Percentiles rank a stretch among this genome's conserved stretches.
These are phyloP conservation scores for Ceratina calcarata DNA, from an alignment of 1,140 invertebrate species.

Conservation along the genomic window DNA sequence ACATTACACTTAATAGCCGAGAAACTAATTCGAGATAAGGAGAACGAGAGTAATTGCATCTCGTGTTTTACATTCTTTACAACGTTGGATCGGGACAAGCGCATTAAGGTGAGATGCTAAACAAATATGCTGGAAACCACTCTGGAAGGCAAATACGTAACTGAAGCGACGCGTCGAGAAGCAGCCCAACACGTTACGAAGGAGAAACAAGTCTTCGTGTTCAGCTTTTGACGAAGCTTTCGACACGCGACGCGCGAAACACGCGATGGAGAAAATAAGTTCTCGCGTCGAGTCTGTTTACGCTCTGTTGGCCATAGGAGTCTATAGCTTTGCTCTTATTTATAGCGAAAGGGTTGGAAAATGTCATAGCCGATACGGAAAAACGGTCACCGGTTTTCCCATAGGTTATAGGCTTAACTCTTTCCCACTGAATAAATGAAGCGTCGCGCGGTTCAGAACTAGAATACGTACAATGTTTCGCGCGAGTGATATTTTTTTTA, in stretches of 20 bases:
- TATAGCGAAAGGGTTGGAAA: not conserved
- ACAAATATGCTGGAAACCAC: not conserved
- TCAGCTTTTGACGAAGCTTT: not conserved
- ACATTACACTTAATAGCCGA: no score
- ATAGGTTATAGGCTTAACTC: not conserved
- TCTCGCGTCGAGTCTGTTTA: not conserved
- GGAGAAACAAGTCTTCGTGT: not conserved
- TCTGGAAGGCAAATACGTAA: not conserved
- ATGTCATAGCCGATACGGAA: not conserved
- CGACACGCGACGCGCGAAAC: conserved; percentile 27
- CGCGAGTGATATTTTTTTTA: not conserved
- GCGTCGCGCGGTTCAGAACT: not conserved
- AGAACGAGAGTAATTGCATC: no score
- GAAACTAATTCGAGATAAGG: no score
- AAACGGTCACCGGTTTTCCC: not conserved
- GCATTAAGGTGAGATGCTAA: no score
- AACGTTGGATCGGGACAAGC: no score
- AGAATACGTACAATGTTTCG: not conserved
- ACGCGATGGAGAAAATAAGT: conserved; percentile 1
- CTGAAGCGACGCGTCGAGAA: conserved; percentile 3
- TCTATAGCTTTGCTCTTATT: conserved; percentile 23
- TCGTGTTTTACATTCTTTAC: no score
- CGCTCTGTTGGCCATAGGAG: not conserved
- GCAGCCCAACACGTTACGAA: not conserved
- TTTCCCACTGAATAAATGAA: conserved; percentile 12